Evolutionary conservation across 2,888 invertebrate species (phyloP), one percentile per base, ranked within the genome.

Genomic region (Zaprionus lineosus): DNA sequence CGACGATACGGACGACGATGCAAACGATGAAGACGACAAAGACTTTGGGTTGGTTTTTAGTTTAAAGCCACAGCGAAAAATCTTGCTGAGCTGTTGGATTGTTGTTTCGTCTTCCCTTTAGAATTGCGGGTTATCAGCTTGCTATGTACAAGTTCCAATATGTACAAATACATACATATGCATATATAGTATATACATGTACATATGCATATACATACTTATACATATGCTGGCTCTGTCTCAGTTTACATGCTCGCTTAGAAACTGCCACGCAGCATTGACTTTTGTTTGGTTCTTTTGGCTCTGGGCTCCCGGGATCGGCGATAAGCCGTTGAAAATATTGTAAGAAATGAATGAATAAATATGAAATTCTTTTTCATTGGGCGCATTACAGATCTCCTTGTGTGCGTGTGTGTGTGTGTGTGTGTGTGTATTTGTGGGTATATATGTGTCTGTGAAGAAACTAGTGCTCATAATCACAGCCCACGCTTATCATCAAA

Each of bases 101-200:
- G 28, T 59, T 55, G 33, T 28, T 34, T 28, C 33, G 56, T 39
- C 26, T 64, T 59, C 53, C 68, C 61, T 64, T 75, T 47, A 57
- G 57, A 81, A 74, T 72, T 79, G 47, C 41, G 71, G 76, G 76
- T 78, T 83, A 78, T 78, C 78, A 79, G 74, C 61, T 51, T 7
- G 16, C 41, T 74, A 52, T 58, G 41, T 65, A 52, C 40, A 40
- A 19, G 34, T 28, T 19, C 24, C 26, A 9, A 16, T 11, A 48
- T 24, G 56, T 18, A 40, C 24, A 46, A 21, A 53, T 52, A 56
- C 40, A 33, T 9, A 51, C 3, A 29, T 16, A 21, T 1, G 12
- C 26, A 39, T 33, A 26, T 5, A 33, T 9, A n/a, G n/a, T 16
- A 21, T 1, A 14, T 29, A 39, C 29, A 26, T 5, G 28, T 9